Evolutionary conservation across 2,113 vertebrate species (phyloP).

Genomic region (Plectropomus leopardus): DNA sequence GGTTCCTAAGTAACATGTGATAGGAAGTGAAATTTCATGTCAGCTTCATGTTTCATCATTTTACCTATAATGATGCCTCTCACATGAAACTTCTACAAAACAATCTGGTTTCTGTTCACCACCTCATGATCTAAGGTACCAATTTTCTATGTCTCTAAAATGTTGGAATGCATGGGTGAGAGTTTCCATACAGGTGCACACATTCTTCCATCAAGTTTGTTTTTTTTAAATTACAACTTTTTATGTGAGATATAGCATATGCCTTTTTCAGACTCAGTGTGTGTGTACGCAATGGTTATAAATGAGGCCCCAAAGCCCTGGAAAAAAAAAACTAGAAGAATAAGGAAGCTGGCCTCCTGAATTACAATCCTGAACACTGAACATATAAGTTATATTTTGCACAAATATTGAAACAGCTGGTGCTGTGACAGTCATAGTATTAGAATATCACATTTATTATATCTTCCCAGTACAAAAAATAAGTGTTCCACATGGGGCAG

Average conservation of each 20-base stretch:
- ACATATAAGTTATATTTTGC: background rate
- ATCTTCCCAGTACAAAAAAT: background rate
- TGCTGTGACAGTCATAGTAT: background rate
- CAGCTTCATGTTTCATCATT: no score
- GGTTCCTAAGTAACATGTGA: no score
- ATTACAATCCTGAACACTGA: conserved; percentile 3
- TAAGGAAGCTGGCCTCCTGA: background rate
- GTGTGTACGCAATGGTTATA: no score
- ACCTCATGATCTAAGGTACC: background rate
- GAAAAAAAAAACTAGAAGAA: background rate
- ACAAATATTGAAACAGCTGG: conserved; percentile 31
- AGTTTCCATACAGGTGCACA: background rate
- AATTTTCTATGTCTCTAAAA: background rate
- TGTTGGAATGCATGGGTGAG: background rate
- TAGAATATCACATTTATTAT: background rate
- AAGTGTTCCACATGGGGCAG: background rate
- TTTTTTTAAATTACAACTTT: background rate
- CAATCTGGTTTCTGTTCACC: background rate
- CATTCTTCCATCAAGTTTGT: background rate
- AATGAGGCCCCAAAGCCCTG: background rate
- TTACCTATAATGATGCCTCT: no score
- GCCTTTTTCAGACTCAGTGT: background rate
- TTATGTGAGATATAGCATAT: background rate
- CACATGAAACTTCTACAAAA: no score
- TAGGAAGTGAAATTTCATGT: background rate